Evolutionary conservation across 2,888 invertebrate genomes (phyloP), one percentile per base, ranked within the genome.

Genomic region (Metopia argyrocephala): DNA sequence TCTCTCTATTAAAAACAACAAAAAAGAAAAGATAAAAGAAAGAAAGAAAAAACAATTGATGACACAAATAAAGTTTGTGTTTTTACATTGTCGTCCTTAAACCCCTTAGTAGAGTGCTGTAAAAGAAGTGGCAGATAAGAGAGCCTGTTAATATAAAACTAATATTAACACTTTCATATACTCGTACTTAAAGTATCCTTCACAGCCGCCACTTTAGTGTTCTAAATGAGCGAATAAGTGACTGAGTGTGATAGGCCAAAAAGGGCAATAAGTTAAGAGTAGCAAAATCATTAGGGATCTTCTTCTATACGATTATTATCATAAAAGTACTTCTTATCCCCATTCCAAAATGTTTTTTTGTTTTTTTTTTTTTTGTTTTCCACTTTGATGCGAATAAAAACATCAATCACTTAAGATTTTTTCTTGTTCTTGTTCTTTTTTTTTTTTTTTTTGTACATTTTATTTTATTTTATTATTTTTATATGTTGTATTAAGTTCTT

Each of bases 191-290:
- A 69, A 56, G 12, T 15, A n/a, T 25, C 65, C 27, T 61, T 46
- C 12, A 46, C 12, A 15, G 45, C 12, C 20, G 9, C 45, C 62
- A 21, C 54, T 28, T 46, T 38, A 38, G 12, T 15, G 15, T 15
- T 12, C 38, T 15, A 38, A 38, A 38, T 38, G 15, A 38, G 38
- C 38, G n/a, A n/a, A n/a, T n/a, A n/a, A n/a, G n/a, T n/a, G n/a
- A n/a, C n/a, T n/a, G 28, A 23, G n/a, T n/a, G 18, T 12, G 15
- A 6, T 21, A 15, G 21, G 38, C 2, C 52, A 4, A 56, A 56
- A 25, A 64, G 23, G 50, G 18, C 48, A 74, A 79, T 57, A 74
- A 79, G 64, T 69, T 79, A 79, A 74, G n/a, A n/a, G 56, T 68
- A 64, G 38, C 23, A 28, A 69, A 69, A 79, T 79, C 74, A 70